Base-by-base conservation (phyloP, 2,113 vertebrate genomes). In the Azemiops feae region DNA sequence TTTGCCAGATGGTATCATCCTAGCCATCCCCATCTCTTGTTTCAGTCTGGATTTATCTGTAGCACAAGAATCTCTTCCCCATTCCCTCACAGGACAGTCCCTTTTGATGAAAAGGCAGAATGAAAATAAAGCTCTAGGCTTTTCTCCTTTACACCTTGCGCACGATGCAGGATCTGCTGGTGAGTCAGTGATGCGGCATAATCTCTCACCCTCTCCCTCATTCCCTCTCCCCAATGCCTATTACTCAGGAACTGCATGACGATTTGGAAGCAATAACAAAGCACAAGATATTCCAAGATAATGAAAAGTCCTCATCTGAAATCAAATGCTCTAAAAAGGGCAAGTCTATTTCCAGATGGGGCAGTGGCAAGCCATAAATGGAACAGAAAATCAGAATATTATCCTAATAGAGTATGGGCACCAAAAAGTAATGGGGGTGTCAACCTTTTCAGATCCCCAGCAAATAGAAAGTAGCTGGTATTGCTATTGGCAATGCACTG, bases 141-240 rank as follows among this genome's bases (percentile, higher is more conserved):
- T 16, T 12, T 94, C 95, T 94, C 95, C 50, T 7, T 6, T 50
- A 23, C 34, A 64, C 30, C 10, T 11, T 53, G 34, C 89, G 50
- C 11, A 74, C 91, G 64, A 87, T 91, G n/a, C 39, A 92, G 89
- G 22, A 95, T 2, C 50, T 90, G 7, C 52, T 94, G 43, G 25
- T 94, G 92, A 95, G 50, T 92, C 90, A 90, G 74, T 64, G 92
- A 18, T 88, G 95, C 30, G 95, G 57, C 43, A 88, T 45, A 88
- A 50, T 34, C n/a, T 86, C 87, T 86, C 23, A 52, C 88, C 12
- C 57, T 25, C 91, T 88, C 45, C 14, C 58, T 18, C 60, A 22
- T 9, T 18, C 23, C 60, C 34, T 3, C 34, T 39, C 34, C 47
- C 85, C n/a, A 50, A 14, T 90, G 81, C 85, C 1, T 14, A 18